These are phyloP conservation scores for Pimpla rufipes DNA, from an alignment of 2,888 invertebrate genomes.

Conservation along the genomic window DNA sequence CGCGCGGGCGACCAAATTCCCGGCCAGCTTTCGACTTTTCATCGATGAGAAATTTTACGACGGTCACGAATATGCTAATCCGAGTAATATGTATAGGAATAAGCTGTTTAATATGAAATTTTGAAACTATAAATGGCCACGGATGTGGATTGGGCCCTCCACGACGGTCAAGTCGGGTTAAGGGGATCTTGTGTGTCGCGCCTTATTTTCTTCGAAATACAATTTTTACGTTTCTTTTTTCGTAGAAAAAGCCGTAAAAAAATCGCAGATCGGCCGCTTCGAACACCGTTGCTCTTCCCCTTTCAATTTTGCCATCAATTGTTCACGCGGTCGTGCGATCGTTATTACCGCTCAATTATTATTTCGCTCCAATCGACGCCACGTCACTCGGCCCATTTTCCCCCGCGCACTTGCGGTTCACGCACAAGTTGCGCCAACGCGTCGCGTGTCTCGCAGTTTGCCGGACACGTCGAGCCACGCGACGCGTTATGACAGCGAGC, in stretches of 20 bases:
- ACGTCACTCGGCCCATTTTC: not conserved
- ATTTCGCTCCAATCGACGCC: conserved; percentile 8
- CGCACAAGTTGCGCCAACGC: not conserved
- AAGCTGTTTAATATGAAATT: too few relatives aligned
- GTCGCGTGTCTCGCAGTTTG: conserved; percentile 27
- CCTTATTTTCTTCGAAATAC: not conserved
- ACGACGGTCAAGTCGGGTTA: too few relatives aligned
- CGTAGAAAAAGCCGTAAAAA: not conserved
- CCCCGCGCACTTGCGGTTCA: not conserved
- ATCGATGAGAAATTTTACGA: not conserved
- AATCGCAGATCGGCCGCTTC: too few relatives aligned
- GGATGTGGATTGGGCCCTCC: too few relatives aligned
- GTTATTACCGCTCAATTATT: not conserved
- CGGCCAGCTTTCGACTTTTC: not conserved
- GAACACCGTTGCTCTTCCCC: not conserved
- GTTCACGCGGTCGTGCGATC: not conserved
- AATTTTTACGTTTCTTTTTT: not conserved
- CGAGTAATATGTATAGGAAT: too few relatives aligned
- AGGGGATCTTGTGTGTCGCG: not conserved
- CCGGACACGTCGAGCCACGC: conserved; percentile 25
- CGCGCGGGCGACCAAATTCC: conserved; percentile 38
- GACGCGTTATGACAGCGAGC: conserved; percentile 27
- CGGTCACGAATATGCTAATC: too few relatives aligned
- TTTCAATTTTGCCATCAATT: conserved; percentile 6
- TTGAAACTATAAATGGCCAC: too few relatives aligned